Evolutionary conservation across 1,140 invertebrate genomes (phyloP), one percentile per base, ranked within the genome.

Genomic region (Drosophila ercepeae): DNA sequence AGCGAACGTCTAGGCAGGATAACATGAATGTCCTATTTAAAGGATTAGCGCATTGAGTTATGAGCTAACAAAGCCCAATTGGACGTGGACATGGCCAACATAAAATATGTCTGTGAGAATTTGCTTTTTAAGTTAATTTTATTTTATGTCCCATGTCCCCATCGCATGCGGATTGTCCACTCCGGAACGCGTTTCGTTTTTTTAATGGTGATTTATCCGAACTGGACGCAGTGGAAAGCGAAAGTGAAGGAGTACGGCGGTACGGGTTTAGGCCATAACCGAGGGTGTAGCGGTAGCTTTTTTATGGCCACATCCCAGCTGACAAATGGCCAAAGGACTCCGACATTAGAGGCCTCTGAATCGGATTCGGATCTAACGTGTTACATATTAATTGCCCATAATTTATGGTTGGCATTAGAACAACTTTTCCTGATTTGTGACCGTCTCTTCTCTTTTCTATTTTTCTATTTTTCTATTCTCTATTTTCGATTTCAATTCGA

Each of bases 121-220:
- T 89, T 89, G 83, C 86, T 89, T 89, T 89, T 89, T 86, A 84
- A 89, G 83, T 89, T 89, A 89, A 89, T 89, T 89, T 89, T 77
- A 84, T 89, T 89, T 89, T 84, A 89, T 89, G 83, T 82, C 71
- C 34, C 27, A 89, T 89, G 83, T 82, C 71, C 34, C 27, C 19
- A 13, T 29, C 21, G 44, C 18, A 19, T 32, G 44, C 14, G 21
- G 36, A 51, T 32, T 71, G 65, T 64, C 74, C 48, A 18, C 16
- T 41, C 32, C 23, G 18, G 44, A 68, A 88, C 82, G 81, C 77
- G 76, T 59, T 71, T 45, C 69, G n/a, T 81, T 78, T 86, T 86
- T 86, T 88, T 86, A 86, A 86, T 88, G 82, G 82, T 86, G 82
- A 86, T 86, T 88, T 86, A 86, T 88, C 72, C 16, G 41, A 18